These are phyloP conservation scores for Jaculus jaculus DNA, from an alignment of 2,113 vertebrate species.

Conservation along the genomic window DNA sequence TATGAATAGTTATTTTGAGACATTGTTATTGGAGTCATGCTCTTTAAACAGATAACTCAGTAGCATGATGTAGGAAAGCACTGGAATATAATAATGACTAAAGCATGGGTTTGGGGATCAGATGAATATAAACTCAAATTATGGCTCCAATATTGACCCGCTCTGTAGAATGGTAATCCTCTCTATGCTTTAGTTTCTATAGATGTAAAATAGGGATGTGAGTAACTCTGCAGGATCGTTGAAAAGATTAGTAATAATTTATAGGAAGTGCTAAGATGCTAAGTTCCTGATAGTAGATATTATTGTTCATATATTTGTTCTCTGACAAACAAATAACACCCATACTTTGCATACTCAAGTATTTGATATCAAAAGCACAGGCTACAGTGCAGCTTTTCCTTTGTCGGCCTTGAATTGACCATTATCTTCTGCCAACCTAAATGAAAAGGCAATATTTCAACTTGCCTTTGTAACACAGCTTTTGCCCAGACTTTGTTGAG, in stretches of 20 bases:
- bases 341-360: neutral
- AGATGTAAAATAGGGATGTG: slow-evolving; percentile 6
- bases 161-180: neutral
- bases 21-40: neutral
- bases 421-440: neutral
- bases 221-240: neutral
- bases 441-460: neutral
- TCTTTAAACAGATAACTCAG: neutral
- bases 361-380: slow-evolving; percentile 19
- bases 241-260: neutral
- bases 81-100: neutral
- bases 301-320: neutral
- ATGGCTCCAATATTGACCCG: neutral
- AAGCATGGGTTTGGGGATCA: neutral
- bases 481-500: neutral
- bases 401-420: neutral
- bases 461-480: neutral
- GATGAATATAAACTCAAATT: neutral
- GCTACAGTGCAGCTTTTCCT: neutral
- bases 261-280: neutral
- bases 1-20: neutral
- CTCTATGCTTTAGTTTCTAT: neutral
- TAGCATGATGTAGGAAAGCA: neutral
- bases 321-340: neutral
- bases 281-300: neutral